Conservation (phyloP, 2,797 vertebrate species). For the Anabacerthia variegaticeps region DNA sequence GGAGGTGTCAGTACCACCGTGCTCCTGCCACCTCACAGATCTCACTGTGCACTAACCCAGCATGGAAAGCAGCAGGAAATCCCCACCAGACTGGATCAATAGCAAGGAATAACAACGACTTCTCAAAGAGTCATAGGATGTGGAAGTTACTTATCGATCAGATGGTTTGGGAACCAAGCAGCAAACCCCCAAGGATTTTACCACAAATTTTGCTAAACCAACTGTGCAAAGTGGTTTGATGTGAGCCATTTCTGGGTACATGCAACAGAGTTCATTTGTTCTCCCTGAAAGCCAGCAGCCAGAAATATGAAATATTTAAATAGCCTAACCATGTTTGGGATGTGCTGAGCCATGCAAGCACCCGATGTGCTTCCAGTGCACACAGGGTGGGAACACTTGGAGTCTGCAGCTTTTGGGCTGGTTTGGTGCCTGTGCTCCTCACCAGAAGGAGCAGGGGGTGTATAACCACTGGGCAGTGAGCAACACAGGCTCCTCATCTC, state of each 20-base stretch:
- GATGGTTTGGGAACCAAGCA: not conserved
- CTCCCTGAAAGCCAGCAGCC: conserved; percentile 28
- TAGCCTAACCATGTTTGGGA: not conserved
- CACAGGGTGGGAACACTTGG: accelerated
- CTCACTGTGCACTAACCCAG: accelerated
- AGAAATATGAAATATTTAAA: conserved; percentile 51
- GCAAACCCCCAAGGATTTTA: not conserved
- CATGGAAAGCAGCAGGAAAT: accelerated
- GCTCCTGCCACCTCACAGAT: not conserved
- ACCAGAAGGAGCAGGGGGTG: not conserved
- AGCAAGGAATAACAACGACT: not conserved
- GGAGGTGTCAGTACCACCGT: not conserved
- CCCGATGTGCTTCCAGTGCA: accelerated
- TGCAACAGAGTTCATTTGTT: conserved; percentile 51
- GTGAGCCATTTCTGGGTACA: conserved; percentile 34
- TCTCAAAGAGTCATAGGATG: not conserved
- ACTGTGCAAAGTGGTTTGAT: not conserved
- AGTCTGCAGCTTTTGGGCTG: not conserved
- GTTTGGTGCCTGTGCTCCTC: not conserved
- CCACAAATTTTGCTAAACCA: not conserved
- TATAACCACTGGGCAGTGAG: accelerated
- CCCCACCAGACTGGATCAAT: accelerated
- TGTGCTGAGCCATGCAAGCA: not conserved
- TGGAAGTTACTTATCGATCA: not conserved
- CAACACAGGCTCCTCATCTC: accelerated